Base-by-base conservation (phyloP, 2,888 invertebrate genomes). In the Crossocerus cetratus region DNA sequence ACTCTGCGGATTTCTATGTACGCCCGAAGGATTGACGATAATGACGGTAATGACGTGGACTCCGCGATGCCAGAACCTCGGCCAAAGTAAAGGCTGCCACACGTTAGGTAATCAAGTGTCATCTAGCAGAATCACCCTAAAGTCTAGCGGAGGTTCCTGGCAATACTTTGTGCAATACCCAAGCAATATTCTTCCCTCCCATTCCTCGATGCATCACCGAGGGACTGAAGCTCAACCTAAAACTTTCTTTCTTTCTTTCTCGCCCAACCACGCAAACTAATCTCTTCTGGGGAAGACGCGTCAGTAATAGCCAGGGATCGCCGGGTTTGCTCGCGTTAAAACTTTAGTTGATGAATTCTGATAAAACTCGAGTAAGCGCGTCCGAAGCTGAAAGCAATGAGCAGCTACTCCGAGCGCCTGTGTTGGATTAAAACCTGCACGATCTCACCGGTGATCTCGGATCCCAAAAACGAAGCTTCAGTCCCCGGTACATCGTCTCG, bases 121-220 rank as follows among this genome's bases (percentile, higher is more conserved):
- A 63, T 77, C 68, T 54, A 71, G 63, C 76, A 74, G 72, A 77
- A 53, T 76, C 54, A 77, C 78, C 83, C 83, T 80, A 77, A 82
- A 82, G 88, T 89, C 89, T 89, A 89, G 89, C 89, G 88, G 89
- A 89, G 89, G 83, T 89, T 89, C 89, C 76, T 85, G 87, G 82
- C 87, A 81, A 81, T 80, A 66, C 71, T 55, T 55, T 5, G 18
- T 55, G n/a, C 18, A 60, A n/a, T 60, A 13, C 21, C 4, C 20
- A 14, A 23, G 21, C n/a, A 32, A 57, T 14, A 1, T 32, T 57
- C 44, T 45, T 32, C 11, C 49, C 13, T 22, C 8, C 44, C 57
- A 18, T 22, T 42, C 22, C 20, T 44, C 43, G 44, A n/a, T 23
- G 69, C 69, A 23, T 13, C 13, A 57, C 23, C 18, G 18, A 21